These are phyloP conservation scores for Drosophila dives DNA, from an alignment of 2,888 invertebrate species.

Conservation along the genomic window DNA sequence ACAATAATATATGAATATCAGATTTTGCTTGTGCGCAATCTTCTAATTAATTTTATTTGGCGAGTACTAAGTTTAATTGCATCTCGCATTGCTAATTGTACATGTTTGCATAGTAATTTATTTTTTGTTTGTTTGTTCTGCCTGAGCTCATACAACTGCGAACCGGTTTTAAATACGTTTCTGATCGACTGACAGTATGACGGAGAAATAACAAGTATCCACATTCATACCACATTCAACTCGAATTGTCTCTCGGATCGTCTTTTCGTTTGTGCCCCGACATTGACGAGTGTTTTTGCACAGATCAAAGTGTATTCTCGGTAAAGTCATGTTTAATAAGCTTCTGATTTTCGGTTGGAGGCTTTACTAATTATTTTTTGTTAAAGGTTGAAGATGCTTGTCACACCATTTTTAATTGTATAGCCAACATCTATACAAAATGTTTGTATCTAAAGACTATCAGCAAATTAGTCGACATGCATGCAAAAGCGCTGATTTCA, in stretches of 20 bases:
- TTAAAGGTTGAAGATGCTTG: conserved; percentile 8
- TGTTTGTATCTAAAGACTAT: background rate
- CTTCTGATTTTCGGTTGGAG: background rate
- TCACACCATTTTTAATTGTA: background rate
- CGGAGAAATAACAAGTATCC: conserved; percentile 23
- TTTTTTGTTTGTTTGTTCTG: conserved; percentile 30
- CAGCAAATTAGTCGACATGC: background rate
- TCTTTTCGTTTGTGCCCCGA: conserved; percentile 23
- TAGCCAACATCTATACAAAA: background rate
- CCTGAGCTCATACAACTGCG: conserved; percentile 14
- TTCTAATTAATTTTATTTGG: conserved; percentile 15
- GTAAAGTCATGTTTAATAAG: conserved; percentile 2
- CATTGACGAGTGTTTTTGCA: background rate
- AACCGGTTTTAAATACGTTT: conserved; percentile 70
- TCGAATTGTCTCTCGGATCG: conserved; percentile 11
- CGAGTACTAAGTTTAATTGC: conserved; percentile 52
- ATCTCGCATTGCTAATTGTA: conserved; percentile 53
- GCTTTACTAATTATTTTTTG: background rate
- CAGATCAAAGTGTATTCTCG: background rate
- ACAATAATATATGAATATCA: background rate
- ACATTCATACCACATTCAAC: conserved; percentile 10
- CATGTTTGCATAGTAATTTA: conserved; percentile 24
- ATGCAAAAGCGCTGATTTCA: background rate
- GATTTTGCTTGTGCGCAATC: conserved; percentile 6
- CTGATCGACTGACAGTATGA: conserved; percentile 31